phyloP scores from a whole-genome alignment of 1,140 invertebrate species.

The Atta texana region DNA sequence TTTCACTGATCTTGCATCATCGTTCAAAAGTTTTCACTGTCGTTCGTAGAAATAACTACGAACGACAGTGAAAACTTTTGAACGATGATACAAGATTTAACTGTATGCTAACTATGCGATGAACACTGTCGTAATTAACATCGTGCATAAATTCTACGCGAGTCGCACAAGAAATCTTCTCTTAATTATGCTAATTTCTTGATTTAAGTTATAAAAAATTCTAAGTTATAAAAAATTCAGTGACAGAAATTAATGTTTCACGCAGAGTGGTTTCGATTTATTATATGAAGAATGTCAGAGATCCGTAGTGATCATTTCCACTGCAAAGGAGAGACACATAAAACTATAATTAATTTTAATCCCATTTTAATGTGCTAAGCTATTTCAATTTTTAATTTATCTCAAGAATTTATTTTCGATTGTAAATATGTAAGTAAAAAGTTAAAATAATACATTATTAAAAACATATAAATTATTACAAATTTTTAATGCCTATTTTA shows the following conservation, averaged over 20 bases:
- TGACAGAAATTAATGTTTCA: background rate
- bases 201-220: slow-evolving; percentile 29
- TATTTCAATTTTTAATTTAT: background rate
- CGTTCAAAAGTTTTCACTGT: background rate
- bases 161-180: background rate
- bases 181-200: slow-evolving; percentile 39
- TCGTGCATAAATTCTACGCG: background rate
- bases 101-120: background rate
- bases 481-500: too few relatives aligned
- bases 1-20: slow-evolving; percentile 21
- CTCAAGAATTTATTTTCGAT: background rate
- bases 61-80: too few relatives aligned
- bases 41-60: background rate
- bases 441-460: background rate
- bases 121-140: slow-evolving; percentile 22
- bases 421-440: background rate
- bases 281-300: background rate
- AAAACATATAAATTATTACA: background rate
- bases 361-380: too few relatives aligned
- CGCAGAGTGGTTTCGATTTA: background rate
- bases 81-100: background rate
- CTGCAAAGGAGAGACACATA: background rate
- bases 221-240: background rate
- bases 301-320: background rate
- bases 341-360: background rate